Evolutionary conservation across 2,888 invertebrate genomes (phyloP).

Genomic region (Harmothoe impar): DNA sequence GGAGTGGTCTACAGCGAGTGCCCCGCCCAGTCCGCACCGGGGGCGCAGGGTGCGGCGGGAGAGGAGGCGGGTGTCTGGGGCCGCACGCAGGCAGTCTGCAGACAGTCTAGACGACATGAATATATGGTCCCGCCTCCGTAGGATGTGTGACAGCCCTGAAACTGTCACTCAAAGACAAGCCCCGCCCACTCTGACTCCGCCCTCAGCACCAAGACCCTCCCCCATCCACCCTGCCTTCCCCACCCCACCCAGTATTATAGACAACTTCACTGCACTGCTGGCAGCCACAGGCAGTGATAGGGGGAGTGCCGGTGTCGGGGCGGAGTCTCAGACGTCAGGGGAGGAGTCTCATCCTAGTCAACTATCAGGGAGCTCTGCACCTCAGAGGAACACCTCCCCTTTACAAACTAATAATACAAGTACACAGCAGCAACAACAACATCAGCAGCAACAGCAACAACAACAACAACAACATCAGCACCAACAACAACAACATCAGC

Average conservation of each 20-base stretch:
- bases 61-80: background rate
- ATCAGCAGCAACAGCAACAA: background rate
- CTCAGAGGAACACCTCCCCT: background rate
- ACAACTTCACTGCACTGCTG: no score
- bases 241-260: no score
- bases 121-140: conserved; percentile 22
- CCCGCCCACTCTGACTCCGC: no score
- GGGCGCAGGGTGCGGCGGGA: background rate
- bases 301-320: background rate
- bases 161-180: no score
- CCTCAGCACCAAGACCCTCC: no score
- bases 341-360: background rate
- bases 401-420: background rate
- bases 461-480: background rate
- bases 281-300: background rate
- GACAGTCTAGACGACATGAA: conserved; percentile 42
- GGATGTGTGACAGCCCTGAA: no score
- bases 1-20: conserved; percentile 59
- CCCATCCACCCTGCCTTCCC: no score
- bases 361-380: background rate
- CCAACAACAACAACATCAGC: background rate
- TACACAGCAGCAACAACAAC: background rate
- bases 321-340: background rate
- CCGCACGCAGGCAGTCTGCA: background rate
- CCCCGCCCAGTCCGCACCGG: conserved; percentile 53